These are phyloP conservation scores for Epicampocera succincta DNA, from an alignment of 2,888 invertebrate species.

Conservation along the genomic window DNA sequence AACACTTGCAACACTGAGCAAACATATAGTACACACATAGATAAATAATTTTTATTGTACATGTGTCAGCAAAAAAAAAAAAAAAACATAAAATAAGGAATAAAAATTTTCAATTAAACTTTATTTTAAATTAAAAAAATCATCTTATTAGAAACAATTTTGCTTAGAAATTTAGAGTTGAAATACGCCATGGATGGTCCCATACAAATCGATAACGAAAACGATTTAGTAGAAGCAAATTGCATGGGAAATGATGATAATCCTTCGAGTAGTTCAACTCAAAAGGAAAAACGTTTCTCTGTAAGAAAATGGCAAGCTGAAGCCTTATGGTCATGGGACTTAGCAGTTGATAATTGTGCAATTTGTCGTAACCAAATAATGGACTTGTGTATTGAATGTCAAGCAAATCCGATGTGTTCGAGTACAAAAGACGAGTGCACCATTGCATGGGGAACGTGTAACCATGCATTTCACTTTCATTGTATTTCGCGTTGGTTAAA, in stretches of 20 bases:
- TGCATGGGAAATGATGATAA: slow-evolving; percentile 69
- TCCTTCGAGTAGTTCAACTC: slow-evolving; percentile 83
- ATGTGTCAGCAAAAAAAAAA: no score
- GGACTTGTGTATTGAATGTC: slow-evolving; percentile 99
- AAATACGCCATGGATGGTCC: background rate
- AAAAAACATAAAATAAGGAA: background rate
- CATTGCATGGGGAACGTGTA: slow-evolving; percentile 99
- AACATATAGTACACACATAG: background rate
- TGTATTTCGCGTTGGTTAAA: slow-evolving; percentile 99
- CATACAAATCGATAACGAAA: slow-evolving; percentile 96
- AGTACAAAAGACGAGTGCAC: slow-evolving; percentile 99
- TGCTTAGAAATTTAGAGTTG: background rate
- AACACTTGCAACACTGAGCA: no score
- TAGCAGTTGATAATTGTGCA: slow-evolving; percentile 99
- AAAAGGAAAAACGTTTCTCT: slow-evolving; percentile 97
- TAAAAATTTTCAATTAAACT: slow-evolving; percentile 37
- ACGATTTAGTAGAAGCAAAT: slow-evolving; percentile 79
- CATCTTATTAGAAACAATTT: background rate
- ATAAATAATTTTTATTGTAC: background rate
- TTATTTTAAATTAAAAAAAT: slow-evolving; percentile 3
- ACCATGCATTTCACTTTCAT: slow-evolving; percentile 99
- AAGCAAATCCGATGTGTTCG: slow-evolving; percentile 97
- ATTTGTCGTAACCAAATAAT: slow-evolving; percentile 99
- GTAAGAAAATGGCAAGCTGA: slow-evolving; percentile 99
- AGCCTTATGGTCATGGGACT: slow-evolving; percentile 99